A percentile compares a stretch with the other conserved stretches of the same genome.
These are phyloP conservation scores for Hirtodrosophila trivittata DNA, from an alignment of 2,888 invertebrate genomes.

Conservation along the genomic window DNA sequence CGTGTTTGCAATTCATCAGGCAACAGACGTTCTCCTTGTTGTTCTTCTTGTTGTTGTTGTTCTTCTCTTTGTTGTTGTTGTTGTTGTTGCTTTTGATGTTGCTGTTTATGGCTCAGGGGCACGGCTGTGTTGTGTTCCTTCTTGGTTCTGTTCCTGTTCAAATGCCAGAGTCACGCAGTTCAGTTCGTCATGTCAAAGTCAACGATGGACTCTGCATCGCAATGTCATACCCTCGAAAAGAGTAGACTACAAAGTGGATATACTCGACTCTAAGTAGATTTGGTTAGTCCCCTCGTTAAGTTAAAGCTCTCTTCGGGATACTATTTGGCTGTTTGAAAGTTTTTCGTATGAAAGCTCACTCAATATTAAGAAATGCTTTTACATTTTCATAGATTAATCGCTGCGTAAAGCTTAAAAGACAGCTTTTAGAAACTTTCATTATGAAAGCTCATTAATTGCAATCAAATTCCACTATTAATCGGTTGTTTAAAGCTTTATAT, in stretches of 20 bases:
- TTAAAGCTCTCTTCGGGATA: no score
- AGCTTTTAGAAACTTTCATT: no score
- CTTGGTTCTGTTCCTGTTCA: conserved; percentile 42
- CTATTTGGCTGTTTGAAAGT: no score
- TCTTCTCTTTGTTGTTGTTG: conserved; percentile 29
- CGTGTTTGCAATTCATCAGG: conserved; percentile 68
- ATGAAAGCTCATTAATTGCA: no score
- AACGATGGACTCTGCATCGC: conserved; percentile 53
- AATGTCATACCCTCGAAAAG: conserved; percentile 20
- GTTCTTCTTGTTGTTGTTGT: conserved; percentile 23
- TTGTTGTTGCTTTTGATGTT: conserved; percentile 29
- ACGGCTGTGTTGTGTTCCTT: conserved; percentile 29
- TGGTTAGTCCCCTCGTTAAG: no score
- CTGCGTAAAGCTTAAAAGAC: no score
- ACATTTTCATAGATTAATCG: no score
- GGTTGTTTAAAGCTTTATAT: no score
- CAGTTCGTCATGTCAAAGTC: conserved; percentile 80
- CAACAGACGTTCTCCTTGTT: conserved; percentile 20
- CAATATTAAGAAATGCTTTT: no score
- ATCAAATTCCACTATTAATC: no score
- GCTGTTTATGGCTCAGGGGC: conserved; percentile 56
- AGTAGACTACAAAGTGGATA: neutral
- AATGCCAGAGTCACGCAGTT: conserved; percentile 71
- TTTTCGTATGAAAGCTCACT: no score
- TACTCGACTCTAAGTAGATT: neutral